Base-by-base conservation (phyloP, 2,113 vertebrate species). In the Atherinomorus stipes region DNA sequence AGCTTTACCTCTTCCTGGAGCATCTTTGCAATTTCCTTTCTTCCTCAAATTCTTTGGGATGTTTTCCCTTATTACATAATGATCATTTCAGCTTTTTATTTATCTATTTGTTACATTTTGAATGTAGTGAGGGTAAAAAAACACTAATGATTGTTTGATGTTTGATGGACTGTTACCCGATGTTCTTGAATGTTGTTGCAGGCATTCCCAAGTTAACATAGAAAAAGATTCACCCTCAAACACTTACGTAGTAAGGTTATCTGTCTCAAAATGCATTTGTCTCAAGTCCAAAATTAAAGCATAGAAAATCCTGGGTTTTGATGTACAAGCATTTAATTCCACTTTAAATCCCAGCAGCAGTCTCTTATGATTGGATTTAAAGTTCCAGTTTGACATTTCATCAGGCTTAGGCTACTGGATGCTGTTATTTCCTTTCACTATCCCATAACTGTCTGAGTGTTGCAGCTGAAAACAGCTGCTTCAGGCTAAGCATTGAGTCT, bases 161-260 rank as follows among this genome's bases (percentile, higher is more conserved):
- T 37, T 34, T 19, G 12, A 7, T 47, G 12, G 10, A 18, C 1
- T 11, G 13, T 13, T 42, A 4, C 40, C 47, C 13, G 2, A 57
- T 50, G 9, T 9, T 62, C 10, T 13, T 15, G 19, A 16, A 23
- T 37, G 6, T 6, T 47, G 45, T 50, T 37, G 26, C 15, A 18
- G n/a, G 3, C 44, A 19, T 45, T 61, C 26, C 19, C 23, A 26
- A 28, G 64, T 31, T 60, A 45, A 42, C 53, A 34, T 26, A 16
- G 22, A 61, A 51, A 37, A 5, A 68, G 1, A 9, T 50, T 18
- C 44, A 63, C 47, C 38, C 23, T 61, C 12, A 16, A 50, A 50
- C 8, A 53, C 26, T 22, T 26, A n/a, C n/a, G n/a, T n/a, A 13
- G 52, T 77, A 7, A 50, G 61, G 8, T 58, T 25, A 61, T 59